Conservation (phyloP, 2,113 vertebrate species). For the Cercopithecus mona region DNA sequence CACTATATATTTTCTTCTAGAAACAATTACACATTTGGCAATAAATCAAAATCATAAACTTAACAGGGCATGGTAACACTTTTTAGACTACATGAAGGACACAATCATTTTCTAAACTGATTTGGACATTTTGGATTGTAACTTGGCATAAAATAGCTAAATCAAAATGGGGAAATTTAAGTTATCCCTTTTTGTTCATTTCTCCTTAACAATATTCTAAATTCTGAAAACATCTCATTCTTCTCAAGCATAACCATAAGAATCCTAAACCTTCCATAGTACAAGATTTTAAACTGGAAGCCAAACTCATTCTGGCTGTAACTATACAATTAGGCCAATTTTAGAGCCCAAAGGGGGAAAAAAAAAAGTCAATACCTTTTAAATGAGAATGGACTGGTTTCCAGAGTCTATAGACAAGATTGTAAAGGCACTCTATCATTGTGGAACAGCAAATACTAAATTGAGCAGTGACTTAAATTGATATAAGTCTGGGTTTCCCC, state of each 20-base stretch:
- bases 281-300: neutral
- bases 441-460: neutral
- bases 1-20: neutral
- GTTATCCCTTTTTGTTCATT: neutral
- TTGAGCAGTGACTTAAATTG: neutral
- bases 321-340: neutral
- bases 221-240: constrained; percentile 35
- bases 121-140: neutral
- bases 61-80: neutral
- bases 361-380: neutral
- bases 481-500: neutral
- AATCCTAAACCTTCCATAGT: neutral
- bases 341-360: neutral
- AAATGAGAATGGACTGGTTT: constrained; percentile 27
- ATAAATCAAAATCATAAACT: neutral
- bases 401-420: neutral
- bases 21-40: neutral
- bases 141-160: neutral
- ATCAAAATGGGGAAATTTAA: neutral
- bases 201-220: neutral
- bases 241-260: neutral
- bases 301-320: neutral
- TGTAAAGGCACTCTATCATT: neutral
- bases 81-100: neutral
- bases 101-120: neutral